These are phyloP conservation scores for Egretta garzetta DNA, from an alignment of 2,113 vertebrate species.

Conservation along the genomic window DNA sequence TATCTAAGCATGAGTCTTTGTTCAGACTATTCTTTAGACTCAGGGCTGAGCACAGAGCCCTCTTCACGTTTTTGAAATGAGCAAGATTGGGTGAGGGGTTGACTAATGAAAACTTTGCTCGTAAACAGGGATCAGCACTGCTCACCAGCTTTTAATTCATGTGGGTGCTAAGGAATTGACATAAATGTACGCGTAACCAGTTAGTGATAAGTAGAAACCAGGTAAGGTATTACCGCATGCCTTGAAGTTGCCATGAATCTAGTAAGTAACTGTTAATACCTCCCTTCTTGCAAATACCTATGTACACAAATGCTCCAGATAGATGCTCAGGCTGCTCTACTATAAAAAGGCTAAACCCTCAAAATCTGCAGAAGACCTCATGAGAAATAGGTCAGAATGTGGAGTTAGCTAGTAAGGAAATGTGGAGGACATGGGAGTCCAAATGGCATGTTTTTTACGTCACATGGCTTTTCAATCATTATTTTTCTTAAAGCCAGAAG, in stretches of 20 bases:
- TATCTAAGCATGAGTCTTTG: background rate
- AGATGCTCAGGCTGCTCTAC: background rate
- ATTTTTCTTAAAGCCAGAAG: background rate
- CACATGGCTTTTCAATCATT: background rate
- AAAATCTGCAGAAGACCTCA: background rate
- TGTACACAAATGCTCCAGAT: background rate
- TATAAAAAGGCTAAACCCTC: background rate
- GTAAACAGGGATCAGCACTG: background rate
- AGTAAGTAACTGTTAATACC: background rate
- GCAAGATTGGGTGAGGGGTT: background rate
- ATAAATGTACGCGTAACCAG: background rate
- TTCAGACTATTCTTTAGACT: background rate
- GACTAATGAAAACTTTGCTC: background rate
- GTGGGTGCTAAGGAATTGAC: background rate
- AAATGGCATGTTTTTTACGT: fast-evolving
- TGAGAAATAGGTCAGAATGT: background rate
- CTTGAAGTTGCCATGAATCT: background rate
- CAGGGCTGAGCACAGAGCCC: background rate
- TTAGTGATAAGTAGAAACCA: background rate
- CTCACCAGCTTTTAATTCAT: background rate
- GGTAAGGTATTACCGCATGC: background rate
- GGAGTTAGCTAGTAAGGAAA: background rate
- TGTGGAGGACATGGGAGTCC: background rate
- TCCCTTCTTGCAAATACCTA: background rate
- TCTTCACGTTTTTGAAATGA: background rate